Conservation (phyloP, 2,113 vertebrate species). For the Stigmatopora nigra region DNA sequence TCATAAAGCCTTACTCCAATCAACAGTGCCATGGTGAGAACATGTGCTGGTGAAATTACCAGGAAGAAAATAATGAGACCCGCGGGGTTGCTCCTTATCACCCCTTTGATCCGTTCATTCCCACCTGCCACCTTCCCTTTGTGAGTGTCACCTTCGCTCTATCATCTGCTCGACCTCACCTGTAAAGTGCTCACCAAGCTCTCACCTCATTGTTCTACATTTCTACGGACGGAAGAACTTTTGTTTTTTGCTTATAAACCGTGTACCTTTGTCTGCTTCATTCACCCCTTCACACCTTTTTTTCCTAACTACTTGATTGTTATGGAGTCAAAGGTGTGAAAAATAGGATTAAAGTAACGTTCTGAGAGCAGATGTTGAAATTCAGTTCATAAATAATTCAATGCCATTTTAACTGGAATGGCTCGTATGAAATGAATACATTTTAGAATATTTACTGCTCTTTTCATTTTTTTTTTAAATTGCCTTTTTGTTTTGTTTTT, state of each 20-base stretch:
- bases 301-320: conserved; percentile 7
- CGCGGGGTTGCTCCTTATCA: conserved; percentile 72
- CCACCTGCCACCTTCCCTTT: conserved; percentile 64
- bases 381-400: not conserved
- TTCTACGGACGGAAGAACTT: conserved; percentile 10
- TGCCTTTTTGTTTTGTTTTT: too few species aligned
- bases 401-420: too few species aligned
- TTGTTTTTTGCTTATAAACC: conserved; percentile 6
- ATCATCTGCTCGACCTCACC: conserved; percentile 47
- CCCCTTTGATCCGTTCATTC: conserved; percentile 64
- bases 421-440: too few species aligned
- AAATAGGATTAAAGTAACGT: conserved; percentile 9
- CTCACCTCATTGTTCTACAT: conserved; percentile 27
- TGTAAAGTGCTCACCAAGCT: conserved; percentile 54
- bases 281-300: conserved; percentile 1
- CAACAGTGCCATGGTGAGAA: conserved; percentile 74
- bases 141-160: conserved; percentile 38
- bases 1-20: conserved; percentile 62
- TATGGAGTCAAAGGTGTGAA: conserved; percentile 2
- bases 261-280: conserved; percentile 7
- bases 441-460: too few species aligned
- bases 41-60: conserved; percentile 74
- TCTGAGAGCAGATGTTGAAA: conserved; percentile 1
- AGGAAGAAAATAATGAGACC: conserved; percentile 80
- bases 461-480: too few species aligned